These are phyloP conservation scores for Pomacea maculata DNA, from an alignment of 1,140 invertebrate species.

Conservation along the genomic window DNA sequence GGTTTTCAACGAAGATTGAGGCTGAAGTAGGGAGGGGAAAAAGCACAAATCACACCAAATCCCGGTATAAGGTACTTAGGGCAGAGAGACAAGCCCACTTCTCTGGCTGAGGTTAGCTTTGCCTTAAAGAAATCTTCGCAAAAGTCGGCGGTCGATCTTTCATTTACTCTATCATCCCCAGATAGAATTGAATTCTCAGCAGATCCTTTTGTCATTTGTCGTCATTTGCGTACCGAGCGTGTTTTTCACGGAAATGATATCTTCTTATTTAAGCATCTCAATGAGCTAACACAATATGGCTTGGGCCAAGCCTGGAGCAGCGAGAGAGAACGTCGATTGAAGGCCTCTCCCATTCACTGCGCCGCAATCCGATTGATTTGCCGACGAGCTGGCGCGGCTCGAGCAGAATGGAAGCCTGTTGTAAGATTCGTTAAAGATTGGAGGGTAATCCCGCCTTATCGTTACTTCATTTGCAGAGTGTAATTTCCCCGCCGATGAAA, in stretches of 20 bases:
- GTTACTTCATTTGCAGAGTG: constrained; percentile 33
- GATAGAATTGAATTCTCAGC: constrained; percentile 24
- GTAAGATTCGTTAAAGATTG: constrained; percentile 26
- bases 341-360: constrained; percentile 10
- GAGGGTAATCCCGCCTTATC: constrained; percentile 30
- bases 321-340: background rate
- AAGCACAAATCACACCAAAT: constrained; percentile 8
- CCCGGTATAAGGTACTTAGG: constrained; percentile 1
- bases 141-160: constrained; percentile 19
- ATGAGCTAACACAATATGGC: constrained; percentile 29
- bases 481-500: constrained; percentile 33
- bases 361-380: constrained; percentile 11
- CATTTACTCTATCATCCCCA: constrained; percentile 24
- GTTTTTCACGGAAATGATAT: constrained; percentile 27
- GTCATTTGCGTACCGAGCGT: constrained; percentile 26
- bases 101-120: background rate
- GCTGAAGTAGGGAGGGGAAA: background rate
- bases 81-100: background rate
- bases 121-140: constrained; percentile 3
- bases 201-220: constrained; percentile 28
- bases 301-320: background rate
- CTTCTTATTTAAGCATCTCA: constrained; percentile 26
- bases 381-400: background rate
- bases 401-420: constrained; percentile 18
- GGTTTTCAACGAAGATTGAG: background rate